Evolutionary conservation across 2,888 invertebrate genomes (phyloP), one percentile per base, ranked within the genome.

Genomic region (Nowickia ferox): DNA sequence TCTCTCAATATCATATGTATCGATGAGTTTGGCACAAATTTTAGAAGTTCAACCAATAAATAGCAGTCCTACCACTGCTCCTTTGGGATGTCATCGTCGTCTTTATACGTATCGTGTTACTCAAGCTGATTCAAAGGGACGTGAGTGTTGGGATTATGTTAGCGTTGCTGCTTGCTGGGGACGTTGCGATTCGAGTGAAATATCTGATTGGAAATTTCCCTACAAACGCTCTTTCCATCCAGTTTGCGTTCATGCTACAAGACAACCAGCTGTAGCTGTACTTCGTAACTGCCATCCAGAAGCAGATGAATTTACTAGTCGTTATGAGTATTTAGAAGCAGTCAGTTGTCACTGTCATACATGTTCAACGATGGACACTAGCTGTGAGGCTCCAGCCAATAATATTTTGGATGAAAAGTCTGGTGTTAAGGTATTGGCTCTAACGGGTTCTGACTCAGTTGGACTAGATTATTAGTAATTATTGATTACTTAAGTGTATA

Each of bases 191-290:
- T 96, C 97, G 0, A 96, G 96, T 91, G 97, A 97, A 94, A 97
- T 97, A 91, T 95, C 97, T 0, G 97, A 97, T 93, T 97, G 97
- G 96, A 95, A 96, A 91, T 97, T 97, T 91, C 97, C 97, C 0
- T 97, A 95, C 93, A 97, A 97, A 91, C 95, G 96, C 86, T 96
- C 97, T 0, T 95, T 95, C 89, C 97, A 98, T 91, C 97, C 97
- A 0, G 97, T 97, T 1, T 98, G 97, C 92, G 95, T 91, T 51
- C 97, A 97, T 91, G 96, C 95, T 1, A 95, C 95, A 1, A 94
- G 96, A 4, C 94, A 94, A 84, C 94, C 95, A 71, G 94, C 95
- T 0, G 94, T 95, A 17, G 95, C 95, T 0, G 94, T 94, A 65
- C 93, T 97, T 55, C 93, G 94, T 8, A 93, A 97, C 90, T 98